Conservation (phyloP, 2,888 invertebrate species). For the Fabriciana adippe region DNA sequence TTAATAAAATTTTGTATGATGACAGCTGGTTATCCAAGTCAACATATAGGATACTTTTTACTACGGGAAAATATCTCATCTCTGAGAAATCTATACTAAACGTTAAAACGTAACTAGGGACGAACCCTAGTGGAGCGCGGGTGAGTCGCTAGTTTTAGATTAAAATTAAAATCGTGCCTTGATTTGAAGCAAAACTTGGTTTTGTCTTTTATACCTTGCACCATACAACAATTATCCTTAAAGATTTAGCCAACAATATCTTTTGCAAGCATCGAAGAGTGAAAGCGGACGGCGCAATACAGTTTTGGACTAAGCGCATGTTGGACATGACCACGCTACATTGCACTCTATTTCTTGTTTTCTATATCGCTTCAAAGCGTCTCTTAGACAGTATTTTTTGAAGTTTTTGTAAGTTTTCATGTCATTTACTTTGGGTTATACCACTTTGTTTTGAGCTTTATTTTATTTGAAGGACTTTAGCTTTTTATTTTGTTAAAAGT, state of each 20-base stretch:
- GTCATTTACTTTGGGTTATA: constrained; percentile 1
- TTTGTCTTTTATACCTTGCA: constrained; percentile 45
- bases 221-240: constrained; percentile 32
- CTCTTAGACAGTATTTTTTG: constrained; percentile 12
- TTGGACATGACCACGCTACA: constrained; percentile 44
- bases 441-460: too few species aligned
- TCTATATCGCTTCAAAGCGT: constrained; percentile 23
- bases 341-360: constrained; percentile 49
- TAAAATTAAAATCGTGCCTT: too few species aligned
- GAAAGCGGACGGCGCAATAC: constrained; percentile 48
- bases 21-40: too few species aligned
- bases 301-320: constrained; percentile 7
- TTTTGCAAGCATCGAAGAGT: constrained; percentile 51
- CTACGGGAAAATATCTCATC: too few species aligned
- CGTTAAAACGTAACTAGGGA: too few species aligned
- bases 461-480: too few species aligned
- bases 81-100: too few species aligned
- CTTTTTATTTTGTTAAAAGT: too few species aligned
- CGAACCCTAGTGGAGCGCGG: too few species aligned
- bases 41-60: too few species aligned
- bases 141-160: too few species aligned
- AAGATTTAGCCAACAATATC: constrained; percentile 45
- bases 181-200: background rate
- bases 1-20: too few species aligned
- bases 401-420: constrained; percentile 16